Conservation (phyloP, 2,888 invertebrate species). For the Chouioia cunea region DNA sequence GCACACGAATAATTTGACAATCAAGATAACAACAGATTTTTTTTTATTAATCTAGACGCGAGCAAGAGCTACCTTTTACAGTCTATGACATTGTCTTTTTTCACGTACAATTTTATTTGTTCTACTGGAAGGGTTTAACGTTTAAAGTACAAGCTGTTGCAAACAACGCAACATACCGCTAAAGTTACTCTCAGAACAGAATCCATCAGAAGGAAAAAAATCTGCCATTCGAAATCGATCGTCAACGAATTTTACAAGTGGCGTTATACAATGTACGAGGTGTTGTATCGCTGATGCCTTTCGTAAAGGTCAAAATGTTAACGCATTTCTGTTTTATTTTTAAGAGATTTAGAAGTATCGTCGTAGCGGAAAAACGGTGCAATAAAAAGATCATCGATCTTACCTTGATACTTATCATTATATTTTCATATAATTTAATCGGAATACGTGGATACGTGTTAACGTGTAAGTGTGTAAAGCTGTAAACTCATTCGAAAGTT, state of each 20-base stretch:
- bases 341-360: too few relatives aligned
- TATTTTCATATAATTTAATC: neutral
- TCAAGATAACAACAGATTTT: constrained; percentile 24
- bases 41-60: neutral
- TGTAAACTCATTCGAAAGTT: constrained; percentile 23
- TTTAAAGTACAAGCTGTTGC: constrained; percentile 4
- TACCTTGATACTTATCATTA: constrained; percentile 12
- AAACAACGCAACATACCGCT: neutral
- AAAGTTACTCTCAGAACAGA: too few relatives aligned
- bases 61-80: neutral
- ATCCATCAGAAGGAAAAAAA: constrained; percentile 1
- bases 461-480: constrained; percentile 8
- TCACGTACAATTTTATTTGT: neutral
- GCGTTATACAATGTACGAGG: constrained; percentile 16
- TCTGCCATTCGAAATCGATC: neutral
- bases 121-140: too few relatives aligned
- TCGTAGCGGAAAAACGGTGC: neutral
- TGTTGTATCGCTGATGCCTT: constrained; percentile 24
- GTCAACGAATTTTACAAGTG: constrained; percentile 35
- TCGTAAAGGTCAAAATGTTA: constrained; percentile 33
- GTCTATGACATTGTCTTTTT: constrained; percentile 12
- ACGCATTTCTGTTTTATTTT: constrained; percentile 24
- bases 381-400: constrained; percentile 26
- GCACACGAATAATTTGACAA: constrained; percentile 35
- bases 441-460: neutral